These are phyloP conservation scores for Scolopax mira DNA, from an alignment of 2,113 vertebrate genomes.

Conservation along the genomic window DNA sequence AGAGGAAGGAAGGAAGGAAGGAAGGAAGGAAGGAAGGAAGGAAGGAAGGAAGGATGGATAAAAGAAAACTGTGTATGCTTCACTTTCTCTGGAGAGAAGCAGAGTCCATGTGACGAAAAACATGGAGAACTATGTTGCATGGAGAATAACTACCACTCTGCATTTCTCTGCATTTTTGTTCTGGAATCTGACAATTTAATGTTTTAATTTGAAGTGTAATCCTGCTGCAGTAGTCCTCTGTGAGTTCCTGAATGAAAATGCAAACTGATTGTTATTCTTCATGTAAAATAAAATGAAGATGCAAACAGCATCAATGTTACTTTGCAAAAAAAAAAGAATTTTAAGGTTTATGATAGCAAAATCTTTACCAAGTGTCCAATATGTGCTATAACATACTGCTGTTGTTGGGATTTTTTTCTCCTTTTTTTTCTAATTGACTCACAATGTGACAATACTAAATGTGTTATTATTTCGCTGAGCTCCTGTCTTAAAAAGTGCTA, in stretches of 20 bases:
- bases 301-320: background rate
- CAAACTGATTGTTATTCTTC: background rate
- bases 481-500: background rate
- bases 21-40: too few species aligned
- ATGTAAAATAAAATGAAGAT: background rate
- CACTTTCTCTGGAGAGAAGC: background rate
- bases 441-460: background rate
- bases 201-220: background rate
- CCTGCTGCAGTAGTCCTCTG: background rate
- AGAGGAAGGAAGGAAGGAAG: too few species aligned
- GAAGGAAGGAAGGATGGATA: too few species aligned
- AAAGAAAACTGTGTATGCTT: background rate
- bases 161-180: background rate
- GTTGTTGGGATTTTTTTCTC: fast-evolving
- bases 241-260: background rate
- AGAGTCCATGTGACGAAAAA: background rate
- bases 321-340: background rate
- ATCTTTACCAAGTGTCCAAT: background rate
- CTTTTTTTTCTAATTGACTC: background rate
- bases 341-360: background rate
- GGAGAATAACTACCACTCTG: background rate
- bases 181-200: background rate
- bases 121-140: background rate
- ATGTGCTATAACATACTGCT: background rate
- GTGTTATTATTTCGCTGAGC: background rate